phyloP scores from a whole-genome alignment of 2,113 vertebrate species.

The Pterocles orientalis region DNA sequence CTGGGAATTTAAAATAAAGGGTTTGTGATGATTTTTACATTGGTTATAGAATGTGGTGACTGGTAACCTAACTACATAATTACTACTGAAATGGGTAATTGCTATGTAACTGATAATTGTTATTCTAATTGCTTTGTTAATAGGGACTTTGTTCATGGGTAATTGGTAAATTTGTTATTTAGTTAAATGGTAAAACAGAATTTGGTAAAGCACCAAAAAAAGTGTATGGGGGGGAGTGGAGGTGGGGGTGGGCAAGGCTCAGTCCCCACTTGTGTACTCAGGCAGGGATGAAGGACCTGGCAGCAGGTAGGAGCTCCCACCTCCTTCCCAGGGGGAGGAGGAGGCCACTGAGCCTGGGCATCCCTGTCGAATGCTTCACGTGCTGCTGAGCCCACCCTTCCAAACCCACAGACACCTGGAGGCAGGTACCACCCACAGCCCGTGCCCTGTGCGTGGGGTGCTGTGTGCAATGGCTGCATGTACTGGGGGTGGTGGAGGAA shows the following conservation, averaged over 20 bases:
- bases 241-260: not conserved
- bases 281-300: not conserved
- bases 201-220: not conserved
- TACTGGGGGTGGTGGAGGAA: fast-evolving
- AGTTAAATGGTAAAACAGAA: not conserved
- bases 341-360: not conserved
- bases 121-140: constrained; percentile 15
- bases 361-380: not conserved
- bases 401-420: not conserved
- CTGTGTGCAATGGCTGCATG: not conserved
- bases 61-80: not conserved
- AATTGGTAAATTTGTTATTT: not conserved
- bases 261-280: not conserved
- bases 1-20: constrained; percentile 14
- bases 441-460: not conserved
- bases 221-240: not conserved
- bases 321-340: not conserved
- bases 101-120: not conserved
- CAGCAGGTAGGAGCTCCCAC: not conserved
- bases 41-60: not conserved
- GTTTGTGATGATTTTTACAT: not conserved
- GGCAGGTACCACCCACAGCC: not conserved
- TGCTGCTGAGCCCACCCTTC: not conserved
- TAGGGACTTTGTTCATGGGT: not conserved
- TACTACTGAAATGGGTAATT: not conserved